A percentile compares a stretch with the other conserved stretches of the same genome.
Conservation (phyloP, 2,888 invertebrate genomes). For the Tetranychus truncatus region DNA sequence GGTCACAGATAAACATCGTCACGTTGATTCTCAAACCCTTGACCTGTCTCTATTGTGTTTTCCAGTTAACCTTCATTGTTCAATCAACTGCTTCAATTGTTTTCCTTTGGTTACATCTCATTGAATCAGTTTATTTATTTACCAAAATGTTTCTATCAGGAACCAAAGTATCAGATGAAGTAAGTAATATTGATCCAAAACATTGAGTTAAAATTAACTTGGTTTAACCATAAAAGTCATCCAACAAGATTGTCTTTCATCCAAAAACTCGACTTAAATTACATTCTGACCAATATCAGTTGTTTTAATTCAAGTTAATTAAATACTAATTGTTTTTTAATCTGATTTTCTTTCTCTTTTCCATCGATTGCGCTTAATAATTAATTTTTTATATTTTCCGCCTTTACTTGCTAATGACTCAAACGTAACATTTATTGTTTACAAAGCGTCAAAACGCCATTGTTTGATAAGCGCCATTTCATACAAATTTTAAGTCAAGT, state of each 20-base stretch:
- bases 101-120: neutral
- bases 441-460: no score
- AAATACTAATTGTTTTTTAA: no score
- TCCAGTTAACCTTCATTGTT: neutral
- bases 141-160: neutral
- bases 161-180: neutral
- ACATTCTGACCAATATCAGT: no score
- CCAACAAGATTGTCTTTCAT: neutral
- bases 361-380: no score
- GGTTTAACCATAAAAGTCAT: neutral
- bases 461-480: no score
- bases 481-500: no score
- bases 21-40: neutral
- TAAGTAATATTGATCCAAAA: neutral
- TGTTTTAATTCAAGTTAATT: no score
- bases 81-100: neutral
- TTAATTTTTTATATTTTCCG: no score
- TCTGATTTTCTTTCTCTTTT: no score
- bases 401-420: no score
- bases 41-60: neutral
- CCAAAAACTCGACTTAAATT: no score
- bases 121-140: neutral
- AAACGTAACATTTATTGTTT: no score
- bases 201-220: neutral
- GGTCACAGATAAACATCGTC: neutral